A percentile compares a stretch with the other conserved stretches of the same genome.
phyloP scores from a whole-genome alignment of 2,113 vertebrate species.

The Setophaga petechia region DNA sequence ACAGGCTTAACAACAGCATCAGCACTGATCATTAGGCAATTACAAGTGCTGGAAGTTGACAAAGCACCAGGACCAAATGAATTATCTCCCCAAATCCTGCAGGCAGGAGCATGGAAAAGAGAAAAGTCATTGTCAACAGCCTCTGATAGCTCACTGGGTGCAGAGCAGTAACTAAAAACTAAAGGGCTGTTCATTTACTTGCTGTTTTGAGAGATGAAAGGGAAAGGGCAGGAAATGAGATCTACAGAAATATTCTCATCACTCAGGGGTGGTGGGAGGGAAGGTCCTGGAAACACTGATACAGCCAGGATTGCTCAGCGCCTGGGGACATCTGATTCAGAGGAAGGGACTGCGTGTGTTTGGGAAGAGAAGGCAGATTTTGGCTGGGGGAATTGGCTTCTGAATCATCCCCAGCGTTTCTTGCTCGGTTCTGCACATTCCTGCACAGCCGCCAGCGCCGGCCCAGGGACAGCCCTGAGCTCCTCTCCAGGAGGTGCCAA shows the following conservation, averaged over 20 bases:
- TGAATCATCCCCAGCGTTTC: not conserved
- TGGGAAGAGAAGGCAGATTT: not conserved
- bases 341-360: not conserved
- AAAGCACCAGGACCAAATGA: slow-evolving; percentile 51
- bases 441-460: rapidly evolving
- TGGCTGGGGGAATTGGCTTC: not conserved
- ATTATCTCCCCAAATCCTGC: slow-evolving; percentile 60
- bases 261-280: slow-evolving; percentile 34
- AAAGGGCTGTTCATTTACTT: slow-evolving; percentile 36
- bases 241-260: slow-evolving; percentile 46
- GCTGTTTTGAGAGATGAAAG: slow-evolving; percentile 48
- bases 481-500: not conserved
- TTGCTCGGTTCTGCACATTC: not conserved
- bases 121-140: slow-evolving; percentile 7
- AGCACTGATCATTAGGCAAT: slow-evolving; percentile 63
- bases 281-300: slow-evolving; percentile 64
- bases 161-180: slow-evolving; percentile 34
- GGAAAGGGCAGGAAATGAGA: slow-evolving; percentile 56
- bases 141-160: slow-evolving; percentile 40
- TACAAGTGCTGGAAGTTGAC: slow-evolving; percentile 52
- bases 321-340: slow-evolving; percentile 62
- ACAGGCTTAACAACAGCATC: slow-evolving; percentile 63
- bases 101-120: slow-evolving; percentile 23
- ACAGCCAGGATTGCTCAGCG: slow-evolving; percentile 60
- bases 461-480: not conserved